Conservation (phyloP, 2,113 vertebrate species). For the Callopanchax toddi region DNA sequence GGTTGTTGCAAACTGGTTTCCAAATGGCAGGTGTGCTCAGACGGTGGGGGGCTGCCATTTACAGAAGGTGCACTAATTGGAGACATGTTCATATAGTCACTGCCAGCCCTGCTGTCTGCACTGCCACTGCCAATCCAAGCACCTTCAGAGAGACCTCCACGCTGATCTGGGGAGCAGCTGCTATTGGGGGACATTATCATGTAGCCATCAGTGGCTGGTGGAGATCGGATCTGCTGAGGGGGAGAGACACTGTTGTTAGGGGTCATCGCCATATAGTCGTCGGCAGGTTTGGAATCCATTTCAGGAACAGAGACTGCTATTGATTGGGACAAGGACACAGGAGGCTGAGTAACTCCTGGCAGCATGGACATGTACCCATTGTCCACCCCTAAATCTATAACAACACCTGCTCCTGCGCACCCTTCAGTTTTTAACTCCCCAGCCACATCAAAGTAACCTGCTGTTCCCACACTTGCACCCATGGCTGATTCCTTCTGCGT, state of each 20-base stretch:
- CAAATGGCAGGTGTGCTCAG: constrained; percentile 44
- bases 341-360: constrained; percentile 76
- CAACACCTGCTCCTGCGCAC: constrained; percentile 34
- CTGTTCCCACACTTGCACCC: constrained; percentile 52
- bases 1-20: constrained; percentile 67
- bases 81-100: constrained; percentile 88
- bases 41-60: constrained; percentile 73
- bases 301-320: constrained; percentile 71
- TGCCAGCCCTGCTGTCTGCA: constrained; percentile 69
- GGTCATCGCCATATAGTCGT: constrained; percentile 84
- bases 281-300: constrained; percentile 67
- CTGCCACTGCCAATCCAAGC: constrained; percentile 75
- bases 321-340: constrained; percentile 67
- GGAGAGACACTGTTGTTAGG: constrained; percentile 81
- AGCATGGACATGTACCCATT: constrained; percentile 84
- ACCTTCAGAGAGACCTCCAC: constrained; percentile 58
- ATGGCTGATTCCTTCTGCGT: constrained; percentile 50
- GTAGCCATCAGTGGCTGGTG: constrained; percentile 77
- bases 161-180: constrained; percentile 83
- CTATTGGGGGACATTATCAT: constrained; percentile 84
- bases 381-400: constrained; percentile 64
- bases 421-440: constrained; percentile 69
- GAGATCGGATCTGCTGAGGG: constrained; percentile 75
- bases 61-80: constrained; percentile 78
- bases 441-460: constrained; percentile 75